phyloP scores from a whole-genome alignment of 2,888 invertebrate genomes.

The Coecobrya sp. region DNA sequence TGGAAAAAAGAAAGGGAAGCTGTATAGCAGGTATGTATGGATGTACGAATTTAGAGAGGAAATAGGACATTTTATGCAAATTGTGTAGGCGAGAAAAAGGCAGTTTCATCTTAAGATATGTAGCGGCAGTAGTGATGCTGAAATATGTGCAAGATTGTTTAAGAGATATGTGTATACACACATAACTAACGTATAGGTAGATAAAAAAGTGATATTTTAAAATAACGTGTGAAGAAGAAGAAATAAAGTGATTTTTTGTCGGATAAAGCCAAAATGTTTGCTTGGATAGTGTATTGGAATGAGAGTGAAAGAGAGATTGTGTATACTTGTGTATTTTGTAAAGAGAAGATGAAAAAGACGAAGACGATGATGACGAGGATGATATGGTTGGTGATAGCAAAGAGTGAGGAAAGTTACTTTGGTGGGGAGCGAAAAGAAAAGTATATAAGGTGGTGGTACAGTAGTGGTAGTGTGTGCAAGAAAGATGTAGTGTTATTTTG shows the following conservation, averaged over 20 bases:
- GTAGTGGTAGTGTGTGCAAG: neutral
- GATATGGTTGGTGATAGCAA: slow-evolving; percentile 41
- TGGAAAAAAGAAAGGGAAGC: slow-evolving; percentile 28
- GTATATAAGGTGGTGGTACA: neutral
- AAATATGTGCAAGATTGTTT: neutral
- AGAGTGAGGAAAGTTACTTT: slow-evolving; percentile 45
- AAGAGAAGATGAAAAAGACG: slow-evolving; percentile 18
- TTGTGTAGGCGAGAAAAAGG: slow-evolving; percentile 68
- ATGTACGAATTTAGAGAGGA: slow-evolving; percentile 35
- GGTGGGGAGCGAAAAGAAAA: neutral
- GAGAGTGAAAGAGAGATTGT: neutral
- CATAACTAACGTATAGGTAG: neutral
- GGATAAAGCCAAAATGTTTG: slow-evolving; percentile 55
- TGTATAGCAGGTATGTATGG: slow-evolving; percentile 1
- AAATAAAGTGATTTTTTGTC: slow-evolving; percentile 17
- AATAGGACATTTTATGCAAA: slow-evolving; percentile 69
- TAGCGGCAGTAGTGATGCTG: neutral
- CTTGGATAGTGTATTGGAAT: slow-evolving; percentile 30
- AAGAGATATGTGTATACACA: neutral
- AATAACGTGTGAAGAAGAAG: slow-evolving; percentile 49
- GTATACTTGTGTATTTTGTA: slow-evolving; percentile 45
- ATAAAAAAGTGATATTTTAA: slow-evolving; percentile 54
- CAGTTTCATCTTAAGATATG: slow-evolving; percentile 23
- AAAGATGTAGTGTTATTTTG: slow-evolving; percentile 70
- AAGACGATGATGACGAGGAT: slow-evolving; percentile 11